These are phyloP conservation scores for Coracias cyanogaster DNA, from an alignment of 2,797 vertebrate genomes.

Conservation along the genomic window DNA sequence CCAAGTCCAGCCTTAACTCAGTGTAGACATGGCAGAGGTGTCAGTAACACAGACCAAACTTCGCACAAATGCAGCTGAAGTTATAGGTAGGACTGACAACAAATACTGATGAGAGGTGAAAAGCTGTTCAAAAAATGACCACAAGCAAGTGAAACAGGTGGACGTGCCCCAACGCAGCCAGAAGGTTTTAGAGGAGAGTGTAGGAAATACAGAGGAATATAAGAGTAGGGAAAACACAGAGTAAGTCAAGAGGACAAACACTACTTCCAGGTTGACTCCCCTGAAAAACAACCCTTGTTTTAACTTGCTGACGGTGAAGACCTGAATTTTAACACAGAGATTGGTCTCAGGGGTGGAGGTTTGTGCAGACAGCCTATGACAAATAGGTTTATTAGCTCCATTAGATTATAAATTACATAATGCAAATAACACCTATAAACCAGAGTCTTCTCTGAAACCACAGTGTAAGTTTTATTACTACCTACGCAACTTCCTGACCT, in stretches of 20 bases:
- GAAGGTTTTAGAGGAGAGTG: background rate
- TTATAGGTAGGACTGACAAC: background rate
- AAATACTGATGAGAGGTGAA: background rate
- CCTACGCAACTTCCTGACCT: background rate
- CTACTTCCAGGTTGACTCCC: background rate
- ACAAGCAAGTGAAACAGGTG: background rate
- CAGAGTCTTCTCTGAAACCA: background rate
- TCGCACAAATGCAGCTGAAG: background rate
- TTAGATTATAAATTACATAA: background rate
- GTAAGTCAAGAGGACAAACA: background rate
- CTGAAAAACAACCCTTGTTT: background rate
- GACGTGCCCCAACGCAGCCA: background rate
- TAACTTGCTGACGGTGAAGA: background rate
- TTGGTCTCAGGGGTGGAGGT: background rate
- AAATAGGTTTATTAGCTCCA: background rate
- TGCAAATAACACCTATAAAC: background rate
- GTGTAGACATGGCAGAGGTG: accelerated
- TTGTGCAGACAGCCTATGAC: background rate
- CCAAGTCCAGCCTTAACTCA: background rate
- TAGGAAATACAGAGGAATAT: background rate
- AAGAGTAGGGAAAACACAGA: background rate
- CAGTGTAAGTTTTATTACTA: background rate
- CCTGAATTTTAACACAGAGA: background rate
- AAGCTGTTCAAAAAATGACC: background rate
- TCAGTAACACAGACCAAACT: accelerated